Evolutionary conservation across 2,113 vertebrate genomes (phyloP), one percentile per base, ranked within the genome.

Genomic region (Chelonoidis abingdonii): DNA sequence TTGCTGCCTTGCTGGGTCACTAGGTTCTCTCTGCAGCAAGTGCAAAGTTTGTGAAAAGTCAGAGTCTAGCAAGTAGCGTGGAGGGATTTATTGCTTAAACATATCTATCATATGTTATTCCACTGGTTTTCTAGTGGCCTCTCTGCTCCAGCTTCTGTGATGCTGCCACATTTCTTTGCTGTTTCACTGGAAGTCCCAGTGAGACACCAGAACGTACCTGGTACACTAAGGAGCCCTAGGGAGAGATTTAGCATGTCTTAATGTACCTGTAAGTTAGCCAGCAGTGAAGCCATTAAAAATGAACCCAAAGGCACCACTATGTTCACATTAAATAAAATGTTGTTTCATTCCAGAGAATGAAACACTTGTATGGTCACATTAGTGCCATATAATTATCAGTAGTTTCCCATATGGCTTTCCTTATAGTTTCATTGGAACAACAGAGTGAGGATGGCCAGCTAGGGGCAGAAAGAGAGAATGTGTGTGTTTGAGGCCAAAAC

Each of bases 311-410:
- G 92, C 10, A 38, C 17, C 22, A 11, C 6, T 80, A 81, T 69
- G n/a, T n/a, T 65, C 31, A 16, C 62, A 12, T 6, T 16, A 78
- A 89, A 93, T 84, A 62, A 94, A 93, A 10, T 10, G 75, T 83
- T 89, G 1, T 10, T 52, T 89, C 89, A 84, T 25, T 83, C 5
- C 25, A 84, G 62, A 72, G 84, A 81, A n/a, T 25, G 65, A 88
- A 89, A 10, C 11, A 80, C 31, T 3, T 62, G n/a, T 38, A 6
- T 65, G 54, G 89, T 53, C 0, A 89, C 13, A 5, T 1, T 25
- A 47, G 22, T 86, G 27, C 8, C 57, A 22, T 83, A 72, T 88
- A 91, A 54, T 2, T 50, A 13, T 3, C 14, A 47, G 12, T 78
- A n/a, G 56, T 8, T 91, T 16, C 12, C 80, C 72, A 7, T 47